Conservation (phyloP, 1,140 invertebrate species). For the Campoletis sonorensis region DNA sequence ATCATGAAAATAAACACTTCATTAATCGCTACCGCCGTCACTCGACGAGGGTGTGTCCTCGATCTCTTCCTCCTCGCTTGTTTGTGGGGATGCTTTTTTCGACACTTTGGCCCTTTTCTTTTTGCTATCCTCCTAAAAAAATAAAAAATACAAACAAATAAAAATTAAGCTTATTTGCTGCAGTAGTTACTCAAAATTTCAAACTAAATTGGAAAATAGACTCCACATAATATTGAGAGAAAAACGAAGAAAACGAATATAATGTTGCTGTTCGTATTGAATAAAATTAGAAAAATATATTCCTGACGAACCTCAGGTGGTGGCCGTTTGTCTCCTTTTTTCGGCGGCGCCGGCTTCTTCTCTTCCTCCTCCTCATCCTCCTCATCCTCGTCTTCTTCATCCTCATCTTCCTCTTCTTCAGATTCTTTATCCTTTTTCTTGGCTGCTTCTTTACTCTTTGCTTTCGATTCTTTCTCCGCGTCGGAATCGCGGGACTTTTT, state of each 20-base stretch:
- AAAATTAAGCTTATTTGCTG: no score
- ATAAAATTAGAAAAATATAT: slow-evolving; percentile 27
- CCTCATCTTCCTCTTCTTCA: neutral
- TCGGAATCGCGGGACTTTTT: slow-evolving; percentile 56
- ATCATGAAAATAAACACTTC: slow-evolving; percentile 47
- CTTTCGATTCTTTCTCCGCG: slow-evolving; percentile 33
- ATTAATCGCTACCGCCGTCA: slow-evolving; percentile 74
- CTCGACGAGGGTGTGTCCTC: slow-evolving; percentile 74
- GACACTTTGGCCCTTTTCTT: slow-evolving; percentile 58
- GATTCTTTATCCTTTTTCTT: neutral
- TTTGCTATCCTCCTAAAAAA: slow-evolving; percentile 49
- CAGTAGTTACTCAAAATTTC: no score
- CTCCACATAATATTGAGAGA: no score
- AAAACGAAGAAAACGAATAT: no score
- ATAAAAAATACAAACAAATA: neutral
- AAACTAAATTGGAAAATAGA: no score
- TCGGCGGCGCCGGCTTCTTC: slow-evolving; percentile 63
- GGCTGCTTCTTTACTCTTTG: slow-evolving; percentile 35
- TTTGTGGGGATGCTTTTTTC: slow-evolving; percentile 63
- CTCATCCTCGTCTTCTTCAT: slow-evolving; percentile 45
- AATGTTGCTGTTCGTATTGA: neutral
- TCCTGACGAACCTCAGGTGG: slow-evolving; percentile 43
- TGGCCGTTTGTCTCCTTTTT: slow-evolving; percentile 59
- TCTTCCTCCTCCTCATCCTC: slow-evolving; percentile 49
- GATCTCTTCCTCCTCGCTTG: slow-evolving; percentile 70